These are phyloP conservation scores for Steinernema carpocapsae DNA, from an alignment of 2,888 invertebrate genomes.

Conservation along the genomic window DNA sequence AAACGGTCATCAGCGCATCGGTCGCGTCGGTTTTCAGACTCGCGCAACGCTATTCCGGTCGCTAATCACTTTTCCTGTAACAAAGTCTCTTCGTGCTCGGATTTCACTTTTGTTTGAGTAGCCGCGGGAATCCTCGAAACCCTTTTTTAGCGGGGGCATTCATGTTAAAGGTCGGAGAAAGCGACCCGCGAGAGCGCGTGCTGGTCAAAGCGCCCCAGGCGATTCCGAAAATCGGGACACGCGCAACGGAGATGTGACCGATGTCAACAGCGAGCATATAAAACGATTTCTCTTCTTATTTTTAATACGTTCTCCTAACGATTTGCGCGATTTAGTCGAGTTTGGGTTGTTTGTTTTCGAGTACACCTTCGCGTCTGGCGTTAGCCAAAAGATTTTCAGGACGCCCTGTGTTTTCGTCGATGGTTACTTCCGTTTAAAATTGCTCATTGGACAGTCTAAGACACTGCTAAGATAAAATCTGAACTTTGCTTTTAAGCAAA, in stretches of 20 bases:
- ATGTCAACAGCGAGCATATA: constrained; percentile 18
- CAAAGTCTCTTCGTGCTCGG: constrained; percentile 1
- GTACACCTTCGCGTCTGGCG: neutral
- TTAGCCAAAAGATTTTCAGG: neutral
- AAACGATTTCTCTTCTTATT: constrained; percentile 1
- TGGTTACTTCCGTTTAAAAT: too few species aligned
- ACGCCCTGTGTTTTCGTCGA: too few species aligned
- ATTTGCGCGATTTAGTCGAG: neutral
- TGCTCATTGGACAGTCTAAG: too few species aligned
- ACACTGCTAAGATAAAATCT: too few species aligned
- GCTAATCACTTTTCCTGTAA: neutral
- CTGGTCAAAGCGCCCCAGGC: constrained; percentile 26
- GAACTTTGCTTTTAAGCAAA: too few species aligned
- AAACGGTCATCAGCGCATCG: constrained; percentile 9
- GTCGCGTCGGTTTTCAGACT: neutral
- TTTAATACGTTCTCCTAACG: neutral
- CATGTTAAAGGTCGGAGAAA: constrained; percentile 31
- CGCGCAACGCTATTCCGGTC: neutral
- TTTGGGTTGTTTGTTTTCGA: neutral
- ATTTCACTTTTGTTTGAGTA: constrained; percentile 25
- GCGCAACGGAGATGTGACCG: constrained; percentile 12
- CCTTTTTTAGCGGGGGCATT: too few species aligned
- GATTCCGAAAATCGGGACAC: neutral
- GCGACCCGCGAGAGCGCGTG: constrained; percentile 16
- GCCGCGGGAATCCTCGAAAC: neutral